phyloP scores from a whole-genome alignment of 1,140 invertebrate genomes.

The Tetranychus cinnabarinus region DNA sequence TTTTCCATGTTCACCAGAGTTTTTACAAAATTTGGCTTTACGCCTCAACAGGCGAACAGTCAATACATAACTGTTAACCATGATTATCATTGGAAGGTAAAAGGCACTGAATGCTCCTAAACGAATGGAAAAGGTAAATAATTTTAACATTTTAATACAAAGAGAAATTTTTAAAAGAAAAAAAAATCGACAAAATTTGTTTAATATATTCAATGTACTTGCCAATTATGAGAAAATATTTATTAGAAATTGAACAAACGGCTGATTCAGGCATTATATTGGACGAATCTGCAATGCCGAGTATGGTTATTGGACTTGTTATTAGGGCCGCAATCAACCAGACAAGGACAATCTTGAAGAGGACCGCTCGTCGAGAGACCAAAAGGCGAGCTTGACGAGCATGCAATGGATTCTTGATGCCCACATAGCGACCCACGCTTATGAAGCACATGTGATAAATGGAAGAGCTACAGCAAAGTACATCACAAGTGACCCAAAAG shows the following conservation, averaged over 20 bases:
- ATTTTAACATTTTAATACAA: not conserved
- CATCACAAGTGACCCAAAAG: slow-evolving; percentile 77
- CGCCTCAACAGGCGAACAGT: slow-evolving; percentile 52
- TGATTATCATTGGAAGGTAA: slow-evolving; percentile 78
- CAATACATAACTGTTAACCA: slow-evolving; percentile 73
- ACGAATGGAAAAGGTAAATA: not conserved
- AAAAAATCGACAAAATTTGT: no score
- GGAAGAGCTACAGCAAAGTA: slow-evolving; percentile 73
- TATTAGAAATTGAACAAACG: slow-evolving; percentile 59
- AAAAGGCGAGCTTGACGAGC: slow-evolving; percentile 36
- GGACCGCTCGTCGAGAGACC: slow-evolving; percentile 44
- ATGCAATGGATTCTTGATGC: slow-evolving; percentile 65
- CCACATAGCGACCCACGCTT: slow-evolving; percentile 65
- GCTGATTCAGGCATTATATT: slow-evolving; percentile 50
- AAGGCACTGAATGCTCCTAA: slow-evolving; percentile 72
- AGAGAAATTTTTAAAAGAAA: not conserved
- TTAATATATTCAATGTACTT: not conserved
- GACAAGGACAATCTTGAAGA: slow-evolving; percentile 38
- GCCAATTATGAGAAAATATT: slow-evolving; percentile 60
- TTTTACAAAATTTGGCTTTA: slow-evolving; percentile 18
- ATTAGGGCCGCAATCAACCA: slow-evolving; percentile 26
- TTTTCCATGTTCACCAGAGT: not conserved
- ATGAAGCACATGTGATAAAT: slow-evolving; percentile 97
- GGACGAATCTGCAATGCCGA: slow-evolving; percentile 44
- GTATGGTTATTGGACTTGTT: slow-evolving; percentile 58